Evolutionary conservation across 2,113 vertebrate genomes (phyloP).

Genomic region (Chamaetylas fuelleborni): DNA sequence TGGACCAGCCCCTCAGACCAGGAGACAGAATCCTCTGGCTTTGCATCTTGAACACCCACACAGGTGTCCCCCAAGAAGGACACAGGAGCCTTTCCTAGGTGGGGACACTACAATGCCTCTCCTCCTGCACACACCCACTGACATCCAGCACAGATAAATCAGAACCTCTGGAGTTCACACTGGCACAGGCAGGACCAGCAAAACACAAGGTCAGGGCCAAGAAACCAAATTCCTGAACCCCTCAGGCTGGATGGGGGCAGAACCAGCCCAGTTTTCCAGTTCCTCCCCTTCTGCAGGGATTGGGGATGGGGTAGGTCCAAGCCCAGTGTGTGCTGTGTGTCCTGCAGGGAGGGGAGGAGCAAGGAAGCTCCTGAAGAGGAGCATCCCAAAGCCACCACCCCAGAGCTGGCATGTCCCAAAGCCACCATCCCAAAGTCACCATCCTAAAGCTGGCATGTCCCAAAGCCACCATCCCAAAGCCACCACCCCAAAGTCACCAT

Average conservation of each 20-base stretch:
- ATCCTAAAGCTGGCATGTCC: neutral
- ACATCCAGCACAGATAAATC: neutral
- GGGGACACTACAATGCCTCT: neutral
- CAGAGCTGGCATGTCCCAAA: no score
- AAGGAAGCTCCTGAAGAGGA: no score
- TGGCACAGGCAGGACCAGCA: neutral
- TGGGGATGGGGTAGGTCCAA: neutral
- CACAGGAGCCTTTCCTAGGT: rapidly evolving
- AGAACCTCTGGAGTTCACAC: neutral
- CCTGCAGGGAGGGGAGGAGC: neutral
- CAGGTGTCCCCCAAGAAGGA: rapidly evolving
- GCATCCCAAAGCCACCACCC: no score
- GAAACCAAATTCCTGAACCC: neutral
- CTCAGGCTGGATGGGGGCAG: neutral
- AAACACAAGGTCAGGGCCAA: neutral
- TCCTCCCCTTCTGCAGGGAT: neutral
- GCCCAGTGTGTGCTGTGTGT: rapidly evolving
- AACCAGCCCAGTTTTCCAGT: neutral
- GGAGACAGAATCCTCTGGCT: neutral
- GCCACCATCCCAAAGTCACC: neutral
- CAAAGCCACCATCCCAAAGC: no score
- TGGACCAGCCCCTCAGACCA: neutral
- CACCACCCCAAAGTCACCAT: no score
- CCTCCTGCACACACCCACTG: rapidly evolving
- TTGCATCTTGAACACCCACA: rapidly evolving